These are phyloP conservation scores for Callipepla squamata DNA, from an alignment of 2,113 vertebrate species.

Conservation along the genomic window DNA sequence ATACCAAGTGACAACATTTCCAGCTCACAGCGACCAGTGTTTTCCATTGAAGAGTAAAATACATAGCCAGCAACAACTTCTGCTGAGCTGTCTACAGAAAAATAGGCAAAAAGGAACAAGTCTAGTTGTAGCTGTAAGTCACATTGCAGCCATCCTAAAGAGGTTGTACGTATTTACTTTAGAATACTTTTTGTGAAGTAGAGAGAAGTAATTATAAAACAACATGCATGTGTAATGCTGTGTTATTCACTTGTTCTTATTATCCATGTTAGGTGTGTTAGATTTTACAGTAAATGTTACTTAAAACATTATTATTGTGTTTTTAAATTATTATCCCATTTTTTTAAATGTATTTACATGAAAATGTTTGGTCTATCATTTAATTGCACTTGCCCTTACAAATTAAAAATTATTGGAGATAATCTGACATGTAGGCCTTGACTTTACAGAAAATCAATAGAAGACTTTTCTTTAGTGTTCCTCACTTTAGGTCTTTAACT, in stretches of 20 bases:
- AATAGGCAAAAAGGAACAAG: not conserved
- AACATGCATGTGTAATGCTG: constrained; percentile 12
- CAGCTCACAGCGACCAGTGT: not conserved
- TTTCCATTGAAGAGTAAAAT: not conserved
- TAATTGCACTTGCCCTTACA: not conserved
- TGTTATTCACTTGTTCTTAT: constrained; percentile 35
- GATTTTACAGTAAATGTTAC: constrained; percentile 40
- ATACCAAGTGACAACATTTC: not conserved
- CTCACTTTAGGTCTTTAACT: not conserved
- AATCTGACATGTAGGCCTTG: constrained; percentile 27
- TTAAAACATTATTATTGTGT: constrained; percentile 51
- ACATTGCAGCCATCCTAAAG: not conserved
- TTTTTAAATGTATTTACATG: constrained; percentile 61
- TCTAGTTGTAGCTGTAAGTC: not conserved
- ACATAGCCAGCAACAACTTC: not conserved
- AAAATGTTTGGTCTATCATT: constrained; percentile 44
- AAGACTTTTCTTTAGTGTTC: not conserved
- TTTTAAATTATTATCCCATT: constrained; percentile 46
- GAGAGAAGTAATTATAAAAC: not conserved
- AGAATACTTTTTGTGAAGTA: not conserved
- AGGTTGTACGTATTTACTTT: not conserved
- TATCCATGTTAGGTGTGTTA: constrained; percentile 50
- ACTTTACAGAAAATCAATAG: not conserved
- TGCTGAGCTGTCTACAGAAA: not conserved
- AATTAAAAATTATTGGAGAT: constrained; percentile 51